A percentile compares a stretch with the other conserved stretches of the same genome.
Evolutionary conservation across 2,797 vertebrate species (phyloP).

Genomic region (Diglossa cyanea): DNA sequence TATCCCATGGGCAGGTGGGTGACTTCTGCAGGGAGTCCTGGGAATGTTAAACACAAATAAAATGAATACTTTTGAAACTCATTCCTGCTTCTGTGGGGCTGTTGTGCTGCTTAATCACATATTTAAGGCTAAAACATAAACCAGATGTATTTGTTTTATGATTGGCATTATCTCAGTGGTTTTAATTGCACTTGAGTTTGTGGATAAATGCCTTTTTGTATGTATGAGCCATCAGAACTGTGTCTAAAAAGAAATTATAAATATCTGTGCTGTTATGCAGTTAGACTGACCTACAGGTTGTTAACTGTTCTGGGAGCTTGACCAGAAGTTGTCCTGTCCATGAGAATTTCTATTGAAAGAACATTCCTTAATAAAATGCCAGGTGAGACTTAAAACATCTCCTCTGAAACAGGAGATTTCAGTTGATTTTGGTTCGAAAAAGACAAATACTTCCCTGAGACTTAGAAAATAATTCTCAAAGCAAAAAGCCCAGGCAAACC

Average conservation of each 20-base stretch:
- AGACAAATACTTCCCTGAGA: not conserved
- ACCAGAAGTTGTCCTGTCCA: not conserved
- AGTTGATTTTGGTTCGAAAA: not conserved
- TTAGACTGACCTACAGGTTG: not conserved
- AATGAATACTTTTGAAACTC: not conserved
- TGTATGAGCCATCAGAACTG: not conserved
- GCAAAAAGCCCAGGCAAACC: not conserved
- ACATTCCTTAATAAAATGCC: not conserved
- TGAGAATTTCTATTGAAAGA: not conserved
- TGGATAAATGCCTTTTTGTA: not conserved
- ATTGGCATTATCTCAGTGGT: not conserved
- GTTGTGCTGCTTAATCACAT: not conserved
- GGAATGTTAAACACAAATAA: not conserved
- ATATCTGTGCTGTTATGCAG: not conserved
- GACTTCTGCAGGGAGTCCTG: not conserved
- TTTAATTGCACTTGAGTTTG: not conserved
- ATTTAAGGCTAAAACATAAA: not conserved
- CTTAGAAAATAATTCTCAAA: not conserved
- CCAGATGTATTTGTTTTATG: not conserved
- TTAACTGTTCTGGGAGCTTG: not conserved
- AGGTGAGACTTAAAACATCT: not conserved
- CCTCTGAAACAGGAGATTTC: not conserved
- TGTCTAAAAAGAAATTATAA: not conserved
- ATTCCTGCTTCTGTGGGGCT: not conserved
- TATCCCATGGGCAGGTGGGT: not conserved